Evolutionary conservation across 1,140 invertebrate species (phyloP).

Genomic region (Anagrus nilaparvatae): DNA sequence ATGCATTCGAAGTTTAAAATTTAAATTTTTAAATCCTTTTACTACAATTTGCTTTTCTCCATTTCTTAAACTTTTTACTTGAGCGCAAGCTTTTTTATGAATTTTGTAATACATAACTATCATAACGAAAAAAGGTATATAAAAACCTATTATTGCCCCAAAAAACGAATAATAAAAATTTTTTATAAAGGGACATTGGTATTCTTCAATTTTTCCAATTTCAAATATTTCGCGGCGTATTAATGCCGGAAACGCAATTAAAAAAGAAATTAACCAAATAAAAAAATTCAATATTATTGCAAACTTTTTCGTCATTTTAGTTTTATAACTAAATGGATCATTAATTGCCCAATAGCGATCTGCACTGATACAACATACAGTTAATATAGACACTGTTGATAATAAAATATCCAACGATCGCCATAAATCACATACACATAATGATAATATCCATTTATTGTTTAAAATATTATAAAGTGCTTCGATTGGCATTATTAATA

Average conservation of each 20-base stretch:
- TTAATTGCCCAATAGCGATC: slow-evolving; percentile 98
- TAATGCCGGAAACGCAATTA: slow-evolving; percentile 93
- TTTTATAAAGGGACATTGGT: slow-evolving; percentile 85
- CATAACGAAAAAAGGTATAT: slow-evolving; percentile 95
- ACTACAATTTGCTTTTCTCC: slow-evolving; percentile 79
- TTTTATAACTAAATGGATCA: slow-evolving; percentile 92
- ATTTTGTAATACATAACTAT: slow-evolving; percentile 94
- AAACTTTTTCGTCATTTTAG: slow-evolving; percentile 73
- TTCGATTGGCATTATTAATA: slow-evolving; percentile 67
- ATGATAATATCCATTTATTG: slow-evolving; percentile 79
- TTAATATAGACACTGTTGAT: slow-evolving; percentile 90
- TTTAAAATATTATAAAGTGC: slow-evolving; percentile 78
- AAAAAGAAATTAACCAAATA: slow-evolving; percentile 86
- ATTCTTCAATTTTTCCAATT: slow-evolving; percentile 59
- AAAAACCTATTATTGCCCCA: slow-evolving; percentile 95
- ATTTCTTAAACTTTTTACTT: slow-evolving; percentile 81
- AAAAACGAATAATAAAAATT: slow-evolving; percentile 85
- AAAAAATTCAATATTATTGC: slow-evolving; percentile 73
- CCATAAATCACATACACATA: slow-evolving; percentile 93
- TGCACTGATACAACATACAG: slow-evolving; percentile 95
- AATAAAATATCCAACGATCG: slow-evolving; percentile 92
- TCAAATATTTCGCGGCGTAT: slow-evolving; percentile 82
- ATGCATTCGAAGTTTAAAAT: slow-evolving; percentile 80
- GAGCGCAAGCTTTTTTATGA: slow-evolving; percentile 86
- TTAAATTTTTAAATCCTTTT: slow-evolving; percentile 62